phyloP scores from a whole-genome alignment of 2,797 vertebrate genomes.

The Anisognathus igniventris region DNA sequence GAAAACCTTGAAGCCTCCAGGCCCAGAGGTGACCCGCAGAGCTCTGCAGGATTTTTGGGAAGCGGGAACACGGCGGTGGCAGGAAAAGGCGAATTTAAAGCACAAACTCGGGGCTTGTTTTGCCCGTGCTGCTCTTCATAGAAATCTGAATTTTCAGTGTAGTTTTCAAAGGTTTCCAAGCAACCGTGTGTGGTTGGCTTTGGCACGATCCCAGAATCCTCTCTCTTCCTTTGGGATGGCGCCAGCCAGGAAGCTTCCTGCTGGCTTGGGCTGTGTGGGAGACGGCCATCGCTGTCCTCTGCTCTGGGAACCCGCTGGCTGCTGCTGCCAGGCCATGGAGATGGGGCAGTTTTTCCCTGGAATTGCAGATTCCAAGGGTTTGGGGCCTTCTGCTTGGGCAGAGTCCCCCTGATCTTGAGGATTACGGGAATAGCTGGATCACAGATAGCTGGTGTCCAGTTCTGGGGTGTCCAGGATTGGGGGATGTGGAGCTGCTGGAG shows the following conservation, averaged over 20 bases:
- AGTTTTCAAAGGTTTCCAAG: conserved; percentile 17
- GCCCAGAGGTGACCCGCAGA: not conserved
- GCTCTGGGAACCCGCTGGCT: accelerated
- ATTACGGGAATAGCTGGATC: accelerated
- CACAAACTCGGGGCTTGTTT: not conserved
- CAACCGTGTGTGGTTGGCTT: not conserved
- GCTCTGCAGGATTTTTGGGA: not conserved
- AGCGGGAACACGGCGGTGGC: accelerated
- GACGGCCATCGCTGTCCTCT: not conserved
- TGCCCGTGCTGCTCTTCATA: not conserved
- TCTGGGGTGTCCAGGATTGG: accelerated
- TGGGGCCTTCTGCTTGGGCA: not conserved
- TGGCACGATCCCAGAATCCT: not conserved
- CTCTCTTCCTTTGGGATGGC: not conserved
- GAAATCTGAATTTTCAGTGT: not conserved
- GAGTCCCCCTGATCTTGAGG: not conserved
- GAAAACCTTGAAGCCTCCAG: not conserved
- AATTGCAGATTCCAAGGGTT: not conserved
- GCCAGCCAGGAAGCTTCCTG: not conserved
- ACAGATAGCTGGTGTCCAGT: accelerated
- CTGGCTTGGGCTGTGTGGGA: not conserved
- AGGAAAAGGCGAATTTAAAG: not conserved
- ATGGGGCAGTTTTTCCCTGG: not conserved
- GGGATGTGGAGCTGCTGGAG: not conserved
- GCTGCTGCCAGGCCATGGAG: accelerated